Evolutionary conservation across 2,113 vertebrate species (phyloP).

Genomic region (Sapayoa aenigma): DNA sequence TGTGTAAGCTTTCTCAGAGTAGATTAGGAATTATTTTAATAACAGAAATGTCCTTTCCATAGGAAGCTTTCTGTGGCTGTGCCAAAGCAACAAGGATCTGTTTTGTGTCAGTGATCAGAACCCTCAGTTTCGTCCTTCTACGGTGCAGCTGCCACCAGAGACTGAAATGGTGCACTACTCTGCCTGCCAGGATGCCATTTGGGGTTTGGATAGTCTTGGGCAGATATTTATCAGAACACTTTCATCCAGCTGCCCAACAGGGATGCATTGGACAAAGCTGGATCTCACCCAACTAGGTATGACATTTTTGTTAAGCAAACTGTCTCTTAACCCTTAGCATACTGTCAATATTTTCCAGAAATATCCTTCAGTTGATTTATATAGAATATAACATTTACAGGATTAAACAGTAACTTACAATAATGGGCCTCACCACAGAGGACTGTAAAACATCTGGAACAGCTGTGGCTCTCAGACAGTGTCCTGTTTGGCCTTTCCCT

Average conservation of each 20-base stretch:
- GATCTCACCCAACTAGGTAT: constrained; percentile 96
- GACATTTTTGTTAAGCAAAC: neutral
- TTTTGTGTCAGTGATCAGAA: constrained; percentile 89
- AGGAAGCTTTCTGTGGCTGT: constrained; percentile 94
- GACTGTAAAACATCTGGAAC: neutral
- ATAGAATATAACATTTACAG: neutral
- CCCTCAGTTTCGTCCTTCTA: constrained; percentile 86
- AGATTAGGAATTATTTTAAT: neutral
- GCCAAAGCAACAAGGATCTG: constrained; percentile 93
- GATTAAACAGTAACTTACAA: neutral
- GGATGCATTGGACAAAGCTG: constrained; percentile 91
- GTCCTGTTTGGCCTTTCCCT: neutral
- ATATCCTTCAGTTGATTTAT: neutral
- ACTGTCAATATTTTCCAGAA: neutral
- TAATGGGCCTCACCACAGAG: neutral
- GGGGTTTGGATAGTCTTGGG: constrained; percentile 87
- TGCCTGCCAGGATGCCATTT: constrained; percentile 90
- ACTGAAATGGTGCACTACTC: constrained; percentile 86
- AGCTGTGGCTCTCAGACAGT: neutral
- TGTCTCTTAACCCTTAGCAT: neutral
- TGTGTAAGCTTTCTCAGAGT: neutral
- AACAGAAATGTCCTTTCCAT: neutral
- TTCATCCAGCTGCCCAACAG: constrained; percentile 85
- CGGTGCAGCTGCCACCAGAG: constrained; percentile 84
- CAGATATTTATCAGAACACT: constrained; percentile 88